Conservation (phyloP, 2,797 vertebrate species). For the Loris lydekkerianus region DNA sequence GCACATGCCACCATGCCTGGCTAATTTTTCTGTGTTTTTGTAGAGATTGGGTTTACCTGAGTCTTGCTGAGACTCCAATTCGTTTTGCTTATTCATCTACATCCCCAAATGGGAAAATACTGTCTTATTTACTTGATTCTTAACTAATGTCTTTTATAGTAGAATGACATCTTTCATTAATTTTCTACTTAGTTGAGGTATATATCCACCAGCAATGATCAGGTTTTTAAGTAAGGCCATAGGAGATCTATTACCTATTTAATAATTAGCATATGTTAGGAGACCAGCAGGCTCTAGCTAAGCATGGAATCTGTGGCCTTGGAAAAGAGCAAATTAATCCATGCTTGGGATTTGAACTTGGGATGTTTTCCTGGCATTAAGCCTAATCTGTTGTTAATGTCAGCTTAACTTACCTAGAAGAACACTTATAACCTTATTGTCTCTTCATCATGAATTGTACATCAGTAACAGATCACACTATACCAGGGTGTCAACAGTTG, state of each 20-base stretch:
- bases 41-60: background rate
- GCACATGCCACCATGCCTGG: background rate
- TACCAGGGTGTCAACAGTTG: background rate
- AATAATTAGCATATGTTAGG: background rate
- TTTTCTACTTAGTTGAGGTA: background rate
- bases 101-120: background rate
- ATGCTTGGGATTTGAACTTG: conserved; percentile 28
- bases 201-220: background rate
- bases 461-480: background rate
- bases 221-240: background rate
- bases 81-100: background rate
- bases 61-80: background rate
- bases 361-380: background rate
- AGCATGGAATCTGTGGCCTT: background rate
- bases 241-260: background rate
- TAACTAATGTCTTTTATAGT: background rate
- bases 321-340: conserved; percentile 17
- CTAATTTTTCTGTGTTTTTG: background rate
- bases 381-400: conserved; percentile 37
- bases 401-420: background rate
- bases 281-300: background rate
- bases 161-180: conserved; percentile 9
- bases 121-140: conserved; percentile 1
- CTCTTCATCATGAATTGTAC: background rate
- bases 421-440: background rate